Base-by-base conservation (phyloP, 2,888 invertebrate genomes). In the Pandemis heparana region DNA sequence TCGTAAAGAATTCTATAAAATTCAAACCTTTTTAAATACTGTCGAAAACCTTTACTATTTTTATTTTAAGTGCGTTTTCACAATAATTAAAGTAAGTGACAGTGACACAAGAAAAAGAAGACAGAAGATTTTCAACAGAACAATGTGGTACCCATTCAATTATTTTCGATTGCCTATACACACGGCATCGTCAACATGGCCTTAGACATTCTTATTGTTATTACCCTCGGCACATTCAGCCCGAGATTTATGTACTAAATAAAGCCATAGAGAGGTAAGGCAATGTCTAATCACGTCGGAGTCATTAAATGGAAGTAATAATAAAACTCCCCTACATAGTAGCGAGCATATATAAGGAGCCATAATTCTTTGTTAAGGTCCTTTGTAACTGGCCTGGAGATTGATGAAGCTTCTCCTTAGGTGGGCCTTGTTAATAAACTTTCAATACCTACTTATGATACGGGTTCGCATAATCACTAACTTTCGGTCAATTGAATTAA, bases 261-360 rank as follows among this genome's bases (percentile, higher is more conserved):
- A 90, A 89, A 92, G 86, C 86, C 87, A 88, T 89, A 85, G 83
- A 86, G 82, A 79, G 80, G 83, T 85, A 84, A 89, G 86, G 86
- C 84, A 88, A 85, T 90, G 89, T 92, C 92, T 94, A 93, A 94
- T 92, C 92, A 94, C 87, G 84, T 77, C 74, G 80, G 79, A 85
- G 88, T 87, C 91, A 92, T 94, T 92, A 94, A 94, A 92, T 89
- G 92, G 87, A 89, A 90, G 92, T 87, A 89, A 90, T 94, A 92
- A 74, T 65, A 65, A 74, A 73, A 92, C 87, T 90, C 88, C 85
- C 79, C 87, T 88, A 94, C 94, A 92, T 94, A 94, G 94, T 94
- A 91, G 91, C 90, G 82, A 81, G 81, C 83, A 84, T 86, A 86
- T 86, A 89, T 91, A 90, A 89, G 90, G 87, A 87, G 83, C 87